Percentiles rank a stretch among this genome's conserved stretches.
Conservation (phyloP, 2,113 vertebrate species). For the Elephantulus edwardii region DNA sequence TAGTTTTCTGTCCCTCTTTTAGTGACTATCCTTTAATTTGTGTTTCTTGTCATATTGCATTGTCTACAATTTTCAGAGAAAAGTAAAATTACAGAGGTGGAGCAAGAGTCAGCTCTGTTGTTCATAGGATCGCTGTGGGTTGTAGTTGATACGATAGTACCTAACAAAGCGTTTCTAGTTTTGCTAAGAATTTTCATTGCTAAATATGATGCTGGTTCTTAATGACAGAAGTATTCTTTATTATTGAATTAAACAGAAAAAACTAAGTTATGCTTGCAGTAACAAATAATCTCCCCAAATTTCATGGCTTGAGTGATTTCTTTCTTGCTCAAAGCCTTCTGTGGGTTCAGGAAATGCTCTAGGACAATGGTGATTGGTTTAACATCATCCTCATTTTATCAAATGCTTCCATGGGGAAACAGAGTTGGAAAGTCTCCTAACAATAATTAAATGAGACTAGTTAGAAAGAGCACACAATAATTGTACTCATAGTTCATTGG, state of each 20-base stretch:
- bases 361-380: neutral
- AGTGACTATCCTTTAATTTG: neutral
- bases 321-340: neutral
- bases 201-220: neutral
- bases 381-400: no score
- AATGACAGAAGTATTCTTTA: neutral
- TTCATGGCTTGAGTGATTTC: neutral
- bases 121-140: no score
- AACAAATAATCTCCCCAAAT: neutral
- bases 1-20: neutral
- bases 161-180: no score
- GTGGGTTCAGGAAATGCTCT: neutral
- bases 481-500: neutral
- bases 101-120: no score
- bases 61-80: neutral
- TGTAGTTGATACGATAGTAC: no score
- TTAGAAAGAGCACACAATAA: neutral
- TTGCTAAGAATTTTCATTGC: neutral
- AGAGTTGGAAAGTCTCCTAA: neutral
- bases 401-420: neutral
- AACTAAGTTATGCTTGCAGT: neutral
- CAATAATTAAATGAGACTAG: neutral
- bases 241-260: neutral
- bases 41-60: constrained; percentile 34
- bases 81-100: no score